Conservation (phyloP, 1,140 invertebrate species). For the Oppia nitens region DNA sequence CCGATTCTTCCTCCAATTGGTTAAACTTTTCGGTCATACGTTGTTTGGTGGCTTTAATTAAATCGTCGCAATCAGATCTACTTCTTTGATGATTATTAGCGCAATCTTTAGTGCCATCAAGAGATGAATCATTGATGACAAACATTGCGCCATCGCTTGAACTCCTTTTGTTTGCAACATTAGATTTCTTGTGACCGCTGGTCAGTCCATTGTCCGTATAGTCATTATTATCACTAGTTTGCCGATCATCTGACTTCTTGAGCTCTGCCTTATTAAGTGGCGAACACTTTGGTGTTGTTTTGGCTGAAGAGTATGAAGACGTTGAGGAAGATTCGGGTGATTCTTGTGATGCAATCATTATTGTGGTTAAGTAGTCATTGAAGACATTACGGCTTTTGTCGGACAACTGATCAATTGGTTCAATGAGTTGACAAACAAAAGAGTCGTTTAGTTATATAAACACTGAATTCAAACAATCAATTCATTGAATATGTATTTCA, state of each 20-base stretch:
- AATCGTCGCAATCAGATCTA: conserved; percentile 7
- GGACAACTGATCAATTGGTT: too few relatives aligned
- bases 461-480: too few relatives aligned
- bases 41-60: background rate
- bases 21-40: conserved; percentile 14
- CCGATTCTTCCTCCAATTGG: conserved; percentile 9
- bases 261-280: too few relatives aligned
- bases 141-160: background rate
- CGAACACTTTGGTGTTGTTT: background rate
- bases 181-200: background rate
- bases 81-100: background rate
- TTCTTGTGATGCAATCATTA: too few relatives aligned
- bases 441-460: too few relatives aligned
- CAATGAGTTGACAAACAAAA: too few relatives aligned
- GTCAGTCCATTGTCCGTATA: background rate
- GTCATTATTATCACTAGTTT: background rate
- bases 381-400: too few relatives aligned
- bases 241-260: too few relatives aligned
- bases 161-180: background rate
- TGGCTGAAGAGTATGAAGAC: background rate
- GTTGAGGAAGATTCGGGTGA: background rate
- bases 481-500: too few relatives aligned
- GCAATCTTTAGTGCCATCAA: background rate
- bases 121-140: too few relatives aligned
- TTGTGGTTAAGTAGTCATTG: too few relatives aligned